Evolutionary conservation across 1,140 invertebrate species (phyloP).

Genomic region (Geopemphigus sp.): DNA sequence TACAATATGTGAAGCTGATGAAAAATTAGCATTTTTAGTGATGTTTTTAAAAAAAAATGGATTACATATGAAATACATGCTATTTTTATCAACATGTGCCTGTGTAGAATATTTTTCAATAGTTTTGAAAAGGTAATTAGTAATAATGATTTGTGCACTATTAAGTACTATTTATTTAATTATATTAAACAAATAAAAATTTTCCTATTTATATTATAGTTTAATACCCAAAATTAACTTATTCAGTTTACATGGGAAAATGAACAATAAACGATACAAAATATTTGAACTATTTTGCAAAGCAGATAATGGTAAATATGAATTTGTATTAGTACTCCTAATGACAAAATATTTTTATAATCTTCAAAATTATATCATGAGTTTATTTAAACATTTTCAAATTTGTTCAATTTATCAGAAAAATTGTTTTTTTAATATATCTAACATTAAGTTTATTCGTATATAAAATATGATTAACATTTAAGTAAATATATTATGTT

Average conservation of each 20-base stretch:
- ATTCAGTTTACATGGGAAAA: slow-evolving; percentile 87
- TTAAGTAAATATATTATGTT: too few relatives aligned
- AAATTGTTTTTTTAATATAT: too few relatives aligned
- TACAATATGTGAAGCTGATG: slow-evolving; percentile 70
- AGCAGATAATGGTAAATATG: slow-evolving; percentile 61
- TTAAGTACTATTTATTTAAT: neutral
- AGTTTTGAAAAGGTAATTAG: slow-evolving; percentile 62
- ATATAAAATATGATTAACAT: too few relatives aligned
- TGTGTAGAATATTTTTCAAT: slow-evolving; percentile 92
- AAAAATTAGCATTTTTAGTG: slow-evolving; percentile 74
- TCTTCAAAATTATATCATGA: too few relatives aligned
- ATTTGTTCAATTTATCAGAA: too few relatives aligned
- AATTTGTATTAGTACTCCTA: too few relatives aligned
- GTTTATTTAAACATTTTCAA: too few relatives aligned
- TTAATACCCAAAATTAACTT: slow-evolving; percentile 65
- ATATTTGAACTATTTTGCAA: slow-evolving; percentile 82
- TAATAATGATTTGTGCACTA: neutral
- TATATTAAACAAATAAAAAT: neutral
- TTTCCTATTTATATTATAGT: slow-evolving; percentile 53
- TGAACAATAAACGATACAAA: slow-evolving; percentile 83
- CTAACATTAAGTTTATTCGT: too few relatives aligned
- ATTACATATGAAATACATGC: slow-evolving; percentile 73
- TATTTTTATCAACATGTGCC: slow-evolving; percentile 95
- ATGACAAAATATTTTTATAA: too few relatives aligned
- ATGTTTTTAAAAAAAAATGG: slow-evolving; percentile 69